phyloP scores from a whole-genome alignment of 2,888 invertebrate species.

The Euspilapteryx auroguttella region DNA sequence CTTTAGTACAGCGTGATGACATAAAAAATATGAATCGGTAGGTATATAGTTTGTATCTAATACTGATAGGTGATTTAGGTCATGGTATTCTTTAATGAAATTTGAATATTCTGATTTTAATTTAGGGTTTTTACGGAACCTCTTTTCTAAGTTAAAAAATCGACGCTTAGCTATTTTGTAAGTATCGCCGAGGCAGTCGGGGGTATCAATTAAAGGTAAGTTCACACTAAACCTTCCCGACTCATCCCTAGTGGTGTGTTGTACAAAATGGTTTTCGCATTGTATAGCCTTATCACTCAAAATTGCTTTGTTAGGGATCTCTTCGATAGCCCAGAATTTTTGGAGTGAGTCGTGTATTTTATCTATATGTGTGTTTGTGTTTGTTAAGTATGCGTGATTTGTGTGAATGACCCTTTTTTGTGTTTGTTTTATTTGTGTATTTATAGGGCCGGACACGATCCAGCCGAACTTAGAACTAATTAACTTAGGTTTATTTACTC shows the following conservation, averaged over 20 bases:
- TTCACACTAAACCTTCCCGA: conserved; percentile 7
- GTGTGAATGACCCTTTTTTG: background rate
- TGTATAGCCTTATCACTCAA: conserved; percentile 7
- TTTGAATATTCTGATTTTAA: conserved; percentile 6
- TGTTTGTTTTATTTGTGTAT: background rate
- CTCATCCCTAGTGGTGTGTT: conserved; percentile 6
- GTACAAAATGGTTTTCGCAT: conserved; percentile 11
- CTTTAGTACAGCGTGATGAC: conserved; percentile 10
- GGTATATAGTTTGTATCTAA: conserved; percentile 1
- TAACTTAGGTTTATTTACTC: background rate
- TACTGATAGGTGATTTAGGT: conserved; percentile 7
- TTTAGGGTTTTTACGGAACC: conserved; percentile 3
- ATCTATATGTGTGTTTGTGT: conserved; percentile 4
- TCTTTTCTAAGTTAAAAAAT: conserved; percentile 8
- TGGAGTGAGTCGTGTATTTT: conserved; percentile 5
- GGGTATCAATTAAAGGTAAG: conserved; percentile 4
- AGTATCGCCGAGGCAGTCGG: conserved; percentile 8
- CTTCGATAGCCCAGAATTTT: conserved; percentile 12
- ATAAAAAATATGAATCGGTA: conserved; percentile 8
- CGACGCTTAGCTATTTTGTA: conserved; percentile 10
- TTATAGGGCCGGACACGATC: background rate
- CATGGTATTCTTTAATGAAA: conserved; percentile 8
- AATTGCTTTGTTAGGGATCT: conserved; percentile 7
- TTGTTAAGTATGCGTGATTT: background rate
- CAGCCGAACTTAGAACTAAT: background rate